These are phyloP conservation scores for Tipula confusa DNA, from an alignment of 2,888 invertebrate species.

Conservation along the genomic window DNA sequence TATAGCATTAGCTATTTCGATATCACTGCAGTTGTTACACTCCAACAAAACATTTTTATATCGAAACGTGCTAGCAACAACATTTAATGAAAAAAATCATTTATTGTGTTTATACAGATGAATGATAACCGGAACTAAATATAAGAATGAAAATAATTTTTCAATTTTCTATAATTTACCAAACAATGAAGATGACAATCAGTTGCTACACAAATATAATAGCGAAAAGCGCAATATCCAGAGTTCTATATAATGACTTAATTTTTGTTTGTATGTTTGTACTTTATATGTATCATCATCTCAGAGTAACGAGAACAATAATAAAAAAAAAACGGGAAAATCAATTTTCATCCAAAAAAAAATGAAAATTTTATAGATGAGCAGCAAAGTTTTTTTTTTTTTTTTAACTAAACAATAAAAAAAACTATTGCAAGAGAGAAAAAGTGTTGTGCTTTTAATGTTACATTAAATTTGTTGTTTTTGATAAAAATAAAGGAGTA, in stretches of 20 bases:
- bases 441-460: background rate
- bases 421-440: background rate
- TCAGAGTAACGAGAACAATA: background rate
- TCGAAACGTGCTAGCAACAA: no score
- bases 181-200: background rate
- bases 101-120: background rate
- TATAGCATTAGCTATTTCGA: background rate
- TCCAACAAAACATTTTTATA: no score
- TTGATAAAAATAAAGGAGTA: background rate
- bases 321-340: background rate
- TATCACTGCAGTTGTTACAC: background rate
- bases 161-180: background rate
- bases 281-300: background rate
- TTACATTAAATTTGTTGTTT: background rate
- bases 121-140: background rate
- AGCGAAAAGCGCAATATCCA: background rate
- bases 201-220: background rate
- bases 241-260: background rate
- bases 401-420: background rate
- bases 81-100: background rate
- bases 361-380: background rate
- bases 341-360: background rate
- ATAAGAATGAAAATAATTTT: background rate
- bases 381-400: background rate
- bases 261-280: background rate